Conservation (phyloP, 2,113 vertebrate species). For the Pteropus alecto region DNA sequence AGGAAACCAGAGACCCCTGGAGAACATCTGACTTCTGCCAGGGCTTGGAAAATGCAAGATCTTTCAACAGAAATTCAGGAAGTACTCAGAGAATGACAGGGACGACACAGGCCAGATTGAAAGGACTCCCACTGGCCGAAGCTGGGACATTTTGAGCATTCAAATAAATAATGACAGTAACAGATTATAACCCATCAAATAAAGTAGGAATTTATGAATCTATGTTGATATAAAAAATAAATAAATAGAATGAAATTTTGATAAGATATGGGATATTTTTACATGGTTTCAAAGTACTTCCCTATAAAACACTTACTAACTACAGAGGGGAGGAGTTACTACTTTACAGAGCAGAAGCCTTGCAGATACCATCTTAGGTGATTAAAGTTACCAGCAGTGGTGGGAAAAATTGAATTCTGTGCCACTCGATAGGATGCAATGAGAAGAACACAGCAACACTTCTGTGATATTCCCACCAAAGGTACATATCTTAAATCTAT, state of each 20-base stretch:
- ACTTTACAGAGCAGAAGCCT: background rate
- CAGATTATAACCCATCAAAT: background rate
- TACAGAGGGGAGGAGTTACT: background rate
- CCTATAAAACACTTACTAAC: background rate
- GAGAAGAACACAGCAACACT: background rate
- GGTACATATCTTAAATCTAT: background rate
- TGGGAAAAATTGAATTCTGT: background rate
- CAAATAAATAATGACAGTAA: background rate
- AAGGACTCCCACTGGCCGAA: background rate
- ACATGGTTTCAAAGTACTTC: background rate
- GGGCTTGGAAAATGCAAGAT: background rate
- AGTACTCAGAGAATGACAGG: background rate
- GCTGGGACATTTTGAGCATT: background rate
- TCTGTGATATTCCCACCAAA: background rate
- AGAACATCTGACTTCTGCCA: background rate
- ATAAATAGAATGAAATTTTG: background rate
- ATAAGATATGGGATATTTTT: background rate
- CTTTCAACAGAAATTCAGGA: slow-evolving; percentile 29
- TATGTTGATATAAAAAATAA: background rate
- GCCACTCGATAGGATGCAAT: background rate
- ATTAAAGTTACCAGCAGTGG: background rate
- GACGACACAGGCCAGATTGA: background rate
- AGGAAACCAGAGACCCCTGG: background rate
- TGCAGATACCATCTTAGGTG: background rate
- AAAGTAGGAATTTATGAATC: background rate